A percentile compares a stretch with the other conserved stretches of the same genome.
Evolutionary conservation across 2,113 vertebrate species (phyloP).

Genomic region (Cinclus mexicanus): DNA sequence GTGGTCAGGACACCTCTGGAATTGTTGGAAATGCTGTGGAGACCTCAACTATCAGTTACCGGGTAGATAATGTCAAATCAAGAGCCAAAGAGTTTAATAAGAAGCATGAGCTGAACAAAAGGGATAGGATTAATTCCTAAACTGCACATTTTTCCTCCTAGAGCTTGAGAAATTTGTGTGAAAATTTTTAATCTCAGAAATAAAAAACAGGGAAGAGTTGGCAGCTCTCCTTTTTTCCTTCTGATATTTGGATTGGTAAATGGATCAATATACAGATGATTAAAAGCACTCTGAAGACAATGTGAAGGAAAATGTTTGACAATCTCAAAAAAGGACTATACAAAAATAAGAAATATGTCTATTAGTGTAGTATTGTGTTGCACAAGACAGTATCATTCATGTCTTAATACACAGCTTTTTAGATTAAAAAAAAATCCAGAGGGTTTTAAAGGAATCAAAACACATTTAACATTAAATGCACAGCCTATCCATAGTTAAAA

Average conservation of each 20-base stretch:
- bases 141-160: background rate
- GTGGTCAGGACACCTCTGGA: background rate
- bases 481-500: background rate
- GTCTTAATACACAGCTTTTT: background rate
- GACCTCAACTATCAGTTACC: background rate
- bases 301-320: background rate
- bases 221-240: background rate
- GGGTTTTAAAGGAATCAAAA: background rate
- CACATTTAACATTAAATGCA: background rate
- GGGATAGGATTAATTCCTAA: background rate
- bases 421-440: background rate
- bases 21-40: background rate
- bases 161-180: background rate
- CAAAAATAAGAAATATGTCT: background rate
- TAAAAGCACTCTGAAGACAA: background rate
- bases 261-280: background rate
- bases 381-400: background rate
- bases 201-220: background rate
- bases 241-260: background rate
- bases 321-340: background rate
- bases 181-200: background rate
- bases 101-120: constrained; percentile 47
- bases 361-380: background rate
- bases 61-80: constrained; percentile 19
- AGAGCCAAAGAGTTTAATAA: constrained; percentile 43